A percentile compares a stretch with the other conserved stretches of the same genome.
Evolutionary conservation across 2,797 vertebrate genomes (phyloP).

Genomic region (Microhierax caerulescens): DNA sequence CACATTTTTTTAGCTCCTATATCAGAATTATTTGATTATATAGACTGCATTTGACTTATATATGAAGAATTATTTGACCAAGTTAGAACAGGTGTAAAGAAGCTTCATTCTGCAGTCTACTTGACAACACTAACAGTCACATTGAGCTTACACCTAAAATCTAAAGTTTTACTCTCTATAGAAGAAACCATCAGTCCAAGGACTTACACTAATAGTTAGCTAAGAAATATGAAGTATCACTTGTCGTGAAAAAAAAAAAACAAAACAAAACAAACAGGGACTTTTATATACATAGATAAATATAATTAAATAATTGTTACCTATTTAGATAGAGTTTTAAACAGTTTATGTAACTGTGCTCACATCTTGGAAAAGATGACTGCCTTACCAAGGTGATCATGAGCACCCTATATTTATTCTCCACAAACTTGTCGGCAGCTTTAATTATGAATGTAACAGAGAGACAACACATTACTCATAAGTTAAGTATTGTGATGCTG

Average conservation of each 20-base stretch:
- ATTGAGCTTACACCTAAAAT: background rate
- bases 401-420: constrained; percentile 10
- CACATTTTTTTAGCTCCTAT: background rate
- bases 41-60: background rate
- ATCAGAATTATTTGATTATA: background rate
- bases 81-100: background rate
- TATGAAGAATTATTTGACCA: background rate
- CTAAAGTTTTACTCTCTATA: background rate
- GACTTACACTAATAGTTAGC: background rate
- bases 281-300: background rate
- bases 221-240: background rate
- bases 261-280: too few species aligned
- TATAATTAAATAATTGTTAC: background rate
- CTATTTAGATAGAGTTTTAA: background rate
- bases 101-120: background rate
- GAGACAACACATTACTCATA: constrained; percentile 44
- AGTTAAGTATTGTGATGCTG: background rate
- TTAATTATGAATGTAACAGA: background rate
- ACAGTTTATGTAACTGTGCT: constrained; percentile 15
- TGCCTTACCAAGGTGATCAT: background rate
- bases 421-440: background rate
- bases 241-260: background rate
- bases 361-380: constrained; percentile 44
- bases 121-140: background rate
- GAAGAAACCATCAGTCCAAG: background rate